These are phyloP conservation scores for Nestor notabilis DNA, from an alignment of 2,113 vertebrate genomes.

Conservation along the genomic window DNA sequence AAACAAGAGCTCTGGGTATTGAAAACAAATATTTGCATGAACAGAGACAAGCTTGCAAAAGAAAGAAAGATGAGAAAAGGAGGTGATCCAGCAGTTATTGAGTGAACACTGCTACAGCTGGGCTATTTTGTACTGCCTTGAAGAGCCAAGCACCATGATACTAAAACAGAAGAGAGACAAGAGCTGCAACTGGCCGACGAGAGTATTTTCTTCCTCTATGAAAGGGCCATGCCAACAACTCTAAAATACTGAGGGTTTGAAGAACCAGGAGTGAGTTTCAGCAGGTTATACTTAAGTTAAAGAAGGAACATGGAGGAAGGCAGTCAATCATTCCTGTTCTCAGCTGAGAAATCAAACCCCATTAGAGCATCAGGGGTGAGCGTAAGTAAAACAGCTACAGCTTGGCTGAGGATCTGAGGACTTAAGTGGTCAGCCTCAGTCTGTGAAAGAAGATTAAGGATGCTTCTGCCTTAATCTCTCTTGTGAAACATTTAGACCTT, in stretches of 20 bases:
- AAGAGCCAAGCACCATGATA: background rate
- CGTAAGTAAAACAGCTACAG: background rate
- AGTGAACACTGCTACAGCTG: background rate
- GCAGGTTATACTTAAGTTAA: background rate
- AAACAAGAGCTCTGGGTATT: background rate
- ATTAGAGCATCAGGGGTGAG: background rate
- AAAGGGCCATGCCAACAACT: background rate
- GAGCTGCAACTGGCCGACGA: background rate
- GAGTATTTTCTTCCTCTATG: background rate
- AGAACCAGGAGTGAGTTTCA: background rate
- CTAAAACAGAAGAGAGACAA: background rate
- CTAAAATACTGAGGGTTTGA: background rate
- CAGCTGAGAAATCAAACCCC: background rate
- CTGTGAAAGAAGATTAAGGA: background rate
- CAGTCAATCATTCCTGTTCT: background rate
- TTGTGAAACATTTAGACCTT: background rate
- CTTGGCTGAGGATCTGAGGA: background rate
- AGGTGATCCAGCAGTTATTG: background rate
- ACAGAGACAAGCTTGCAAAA: background rate
- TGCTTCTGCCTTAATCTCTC: background rate
- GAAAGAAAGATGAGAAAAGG: background rate
- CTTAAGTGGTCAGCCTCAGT: background rate
- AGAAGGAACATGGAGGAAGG: background rate
- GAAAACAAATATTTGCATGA: background rate
- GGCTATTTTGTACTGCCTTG: background rate